Evolutionary conservation across 2,888 invertebrate species (phyloP).

Genomic region (Tetragnatha montana): DNA sequence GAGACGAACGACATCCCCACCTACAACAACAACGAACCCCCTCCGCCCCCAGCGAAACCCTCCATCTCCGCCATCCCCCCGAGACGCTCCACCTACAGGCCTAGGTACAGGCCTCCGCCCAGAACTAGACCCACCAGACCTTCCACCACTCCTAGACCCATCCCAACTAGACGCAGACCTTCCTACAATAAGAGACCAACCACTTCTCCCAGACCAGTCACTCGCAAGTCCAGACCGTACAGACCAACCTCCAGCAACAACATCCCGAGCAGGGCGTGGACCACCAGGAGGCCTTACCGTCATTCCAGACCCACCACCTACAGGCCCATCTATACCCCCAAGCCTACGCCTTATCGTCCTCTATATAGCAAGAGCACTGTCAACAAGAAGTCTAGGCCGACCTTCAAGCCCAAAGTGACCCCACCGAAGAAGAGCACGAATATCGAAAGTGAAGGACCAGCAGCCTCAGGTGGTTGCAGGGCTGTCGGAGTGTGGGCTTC

Average conservation of each 20-base stretch:
- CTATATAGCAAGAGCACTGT: conserved; percentile 12
- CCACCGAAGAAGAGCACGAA: conserved; percentile 55
- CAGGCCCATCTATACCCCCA: conserved; percentile 54
- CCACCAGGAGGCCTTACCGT: conserved; percentile 37
- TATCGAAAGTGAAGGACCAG: conserved; percentile 49
- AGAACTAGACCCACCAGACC: conserved; percentile 42
- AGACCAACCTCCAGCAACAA: conserved; percentile 10
- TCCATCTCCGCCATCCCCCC: conserved; percentile 65
- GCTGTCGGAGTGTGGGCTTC: conserved; percentile 69
- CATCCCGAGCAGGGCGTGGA: conserved; percentile 28
- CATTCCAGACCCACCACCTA: conserved; percentile 48
- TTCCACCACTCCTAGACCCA: not conserved
- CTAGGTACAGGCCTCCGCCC: conserved; percentile 45
- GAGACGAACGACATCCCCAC: conserved; percentile 60
- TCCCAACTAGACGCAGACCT: conserved; percentile 10
- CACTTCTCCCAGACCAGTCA: conserved; percentile 20
- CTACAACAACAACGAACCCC: conserved; percentile 24
- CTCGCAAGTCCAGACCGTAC: conserved; percentile 46
- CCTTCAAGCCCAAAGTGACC: conserved; percentile 38
- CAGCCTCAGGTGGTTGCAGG: conserved; percentile 43
- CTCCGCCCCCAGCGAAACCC: conserved; percentile 24
- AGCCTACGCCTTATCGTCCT: conserved; percentile 48
- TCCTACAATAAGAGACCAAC: conserved; percentile 1
- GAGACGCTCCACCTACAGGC: conserved; percentile 32
- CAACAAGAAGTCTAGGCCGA: conserved; percentile 63